Percentiles rank a stretch among this genome's conserved stretches.
phyloP scores from a whole-genome alignment of 2,888 invertebrate genomes.

The Apamea anceps region DNA sequence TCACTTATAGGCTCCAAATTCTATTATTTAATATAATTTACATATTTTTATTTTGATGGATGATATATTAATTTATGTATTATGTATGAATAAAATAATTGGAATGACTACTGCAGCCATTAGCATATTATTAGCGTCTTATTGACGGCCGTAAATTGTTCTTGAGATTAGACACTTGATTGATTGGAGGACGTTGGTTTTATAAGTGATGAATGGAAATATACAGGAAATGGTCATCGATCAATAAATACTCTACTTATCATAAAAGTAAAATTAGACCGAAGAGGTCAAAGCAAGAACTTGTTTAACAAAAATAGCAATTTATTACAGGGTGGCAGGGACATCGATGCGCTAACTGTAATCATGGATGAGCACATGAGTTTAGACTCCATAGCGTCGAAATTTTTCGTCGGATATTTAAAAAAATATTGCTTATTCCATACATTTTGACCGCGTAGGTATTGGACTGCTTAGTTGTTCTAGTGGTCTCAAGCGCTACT shows the following conservation, averaged over 20 bases:
- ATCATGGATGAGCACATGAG: too few species aligned
- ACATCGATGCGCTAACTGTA: too few species aligned
- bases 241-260: neutral
- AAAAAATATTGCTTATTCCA: too few species aligned
- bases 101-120: constrained; percentile 40
- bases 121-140: constrained; percentile 50
- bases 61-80: constrained; percentile 27
- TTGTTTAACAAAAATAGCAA: neutral
- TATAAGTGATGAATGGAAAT: constrained; percentile 2
- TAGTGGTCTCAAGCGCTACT: too few species aligned
- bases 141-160: constrained; percentile 41
- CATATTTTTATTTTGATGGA: constrained; percentile 38
- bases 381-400: too few species aligned
- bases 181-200: neutral
- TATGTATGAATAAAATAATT: constrained; percentile 54
- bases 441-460: too few species aligned
- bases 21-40: constrained; percentile 32
- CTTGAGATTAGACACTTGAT: constrained; percentile 41
- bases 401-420: too few species aligned
- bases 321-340: too few species aligned
- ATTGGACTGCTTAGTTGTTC: too few species aligned
- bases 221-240: neutral
- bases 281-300: neutral
- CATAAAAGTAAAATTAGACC: neutral
- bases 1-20: constrained; percentile 16